Evolutionary conservation across 2,113 vertebrate species (phyloP), one percentile per base, ranked within the genome.

Genomic region (Lycaon pictus): DNA sequence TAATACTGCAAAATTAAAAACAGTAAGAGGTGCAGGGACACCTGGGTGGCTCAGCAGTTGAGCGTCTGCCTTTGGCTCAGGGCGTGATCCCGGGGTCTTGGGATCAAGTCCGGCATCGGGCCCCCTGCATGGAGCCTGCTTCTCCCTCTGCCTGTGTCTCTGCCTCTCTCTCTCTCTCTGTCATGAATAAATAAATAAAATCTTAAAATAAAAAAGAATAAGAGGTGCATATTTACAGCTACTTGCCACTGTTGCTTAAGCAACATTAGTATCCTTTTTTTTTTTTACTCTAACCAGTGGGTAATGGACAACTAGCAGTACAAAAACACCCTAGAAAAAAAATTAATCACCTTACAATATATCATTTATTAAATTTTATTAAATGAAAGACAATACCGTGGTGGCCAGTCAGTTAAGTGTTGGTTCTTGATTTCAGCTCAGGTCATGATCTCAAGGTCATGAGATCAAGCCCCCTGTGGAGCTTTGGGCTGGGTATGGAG

Each of bases 311-410:
- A 7, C 95, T 86, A 93, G 35, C 22, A 92, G 93, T 88, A 1
- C 10, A 88, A 96, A 98, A 97, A 62, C 12, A 95, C 32, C 8
- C 4, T 15, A 69, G 35, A 3, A 82, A 91, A 97, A 97, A 88
- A 96, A 82, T 85, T 13, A 91, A 94, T 96, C 90, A 48, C 17
- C 93, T 96, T 87, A 60, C 2, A 80, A 20, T 71, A 87, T 12
- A 89, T 43, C 91, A 89, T 29, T 88, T 85, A 76, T 51, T 95
- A 95, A 65, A 86, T 92, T 95, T 93, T 74, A 95, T 56, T 88
- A 81, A 94, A 58, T 89, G 48, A 89, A 96, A 83, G 95, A 97
- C 2, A 67, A 4, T 27, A 69, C 1, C 25, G 7, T 43, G 43
- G 43, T 77, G 25, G 25, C 74, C 74, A 77, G 15, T 29, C 7